phyloP scores from a whole-genome alignment of 2,113 vertebrate genomes.

The Phycodurus eques region DNA sequence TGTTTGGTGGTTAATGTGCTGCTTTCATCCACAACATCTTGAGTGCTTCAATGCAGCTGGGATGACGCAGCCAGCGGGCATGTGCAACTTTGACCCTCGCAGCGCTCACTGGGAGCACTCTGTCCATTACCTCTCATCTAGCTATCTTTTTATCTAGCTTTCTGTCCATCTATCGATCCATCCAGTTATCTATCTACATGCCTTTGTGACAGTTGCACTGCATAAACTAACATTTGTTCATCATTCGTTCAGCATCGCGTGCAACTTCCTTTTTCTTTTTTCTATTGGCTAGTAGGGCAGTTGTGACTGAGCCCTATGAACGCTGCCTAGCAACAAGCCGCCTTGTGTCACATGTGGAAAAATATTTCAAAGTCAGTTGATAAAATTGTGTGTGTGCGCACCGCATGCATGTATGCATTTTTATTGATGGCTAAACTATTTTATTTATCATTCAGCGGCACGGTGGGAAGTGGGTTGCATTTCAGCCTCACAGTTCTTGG shows the following conservation, averaged over 20 bases:
- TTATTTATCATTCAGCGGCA: too few relatives aligned
- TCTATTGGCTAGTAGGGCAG: neutral
- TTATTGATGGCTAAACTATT: too few relatives aligned
- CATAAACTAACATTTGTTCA: neutral
- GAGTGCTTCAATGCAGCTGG: conserved; percentile 47
- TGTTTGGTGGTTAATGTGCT: conserved; percentile 27
- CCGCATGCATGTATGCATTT: too few relatives aligned
- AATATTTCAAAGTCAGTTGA: neutral
- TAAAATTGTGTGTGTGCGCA: neutral
- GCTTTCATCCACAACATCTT: conserved; percentile 48
- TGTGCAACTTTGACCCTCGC: neutral
- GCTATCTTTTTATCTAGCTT: neutral
- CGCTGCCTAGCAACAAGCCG: neutral
- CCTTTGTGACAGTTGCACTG: too few relatives aligned
- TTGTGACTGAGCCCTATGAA: neutral
- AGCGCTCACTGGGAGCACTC: neutral
- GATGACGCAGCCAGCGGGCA: neutral
- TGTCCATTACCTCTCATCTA: neutral
- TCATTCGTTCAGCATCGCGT: neutral
- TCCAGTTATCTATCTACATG: too few relatives aligned
- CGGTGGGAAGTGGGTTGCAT: too few relatives aligned
- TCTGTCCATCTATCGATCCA: neutral
- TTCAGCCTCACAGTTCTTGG: too few relatives aligned
- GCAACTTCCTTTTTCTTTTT: too few relatives aligned
- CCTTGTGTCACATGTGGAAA: neutral